phyloP scores from a whole-genome alignment of 2,888 invertebrate genomes.

The Uropetala carovei region DNA sequence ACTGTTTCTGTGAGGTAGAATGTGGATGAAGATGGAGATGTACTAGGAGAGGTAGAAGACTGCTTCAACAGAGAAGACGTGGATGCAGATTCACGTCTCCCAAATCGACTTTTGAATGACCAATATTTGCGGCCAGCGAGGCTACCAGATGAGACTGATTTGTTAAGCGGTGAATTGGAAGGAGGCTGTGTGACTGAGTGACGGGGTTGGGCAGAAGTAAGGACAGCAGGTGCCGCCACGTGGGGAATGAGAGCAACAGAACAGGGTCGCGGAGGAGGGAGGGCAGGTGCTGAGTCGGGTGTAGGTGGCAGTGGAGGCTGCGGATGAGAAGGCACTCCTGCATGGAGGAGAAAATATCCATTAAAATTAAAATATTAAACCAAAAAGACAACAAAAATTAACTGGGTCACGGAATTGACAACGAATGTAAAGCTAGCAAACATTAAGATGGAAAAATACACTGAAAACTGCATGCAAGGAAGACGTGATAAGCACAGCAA shows the following conservation, averaged over 20 bases:
- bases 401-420: background rate
- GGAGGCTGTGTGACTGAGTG: background rate
- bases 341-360: background rate
- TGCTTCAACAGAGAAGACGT: slow-evolving; percentile 74
- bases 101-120: slow-evolving; percentile 81
- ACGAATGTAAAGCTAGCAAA: background rate
- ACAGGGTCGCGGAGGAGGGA: slow-evolving; percentile 42
- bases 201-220: background rate
- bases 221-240: background rate
- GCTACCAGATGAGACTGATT: slow-evolving; percentile 66
- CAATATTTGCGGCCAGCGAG: slow-evolving; percentile 74
- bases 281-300: slow-evolving; percentile 58
- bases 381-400: background rate
- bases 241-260: slow-evolving; percentile 50
- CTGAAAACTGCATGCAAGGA: no score
- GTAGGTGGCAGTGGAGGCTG: slow-evolving; percentile 56
- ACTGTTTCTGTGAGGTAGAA: slow-evolving; percentile 59
- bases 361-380: background rate
- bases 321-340: slow-evolving; percentile 37
- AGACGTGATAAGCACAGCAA: no score
- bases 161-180: slow-evolving; percentile 66
- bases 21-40: slow-evolving; percentile 39
- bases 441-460: no score
- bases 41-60: slow-evolving; percentile 3
- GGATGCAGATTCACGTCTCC: slow-evolving; percentile 79